A percentile compares a stretch with the other conserved stretches of the same genome.
These are phyloP conservation scores for Todus mexicanus DNA, from an alignment of 2,797 vertebrate genomes.

Conservation along the genomic window DNA sequence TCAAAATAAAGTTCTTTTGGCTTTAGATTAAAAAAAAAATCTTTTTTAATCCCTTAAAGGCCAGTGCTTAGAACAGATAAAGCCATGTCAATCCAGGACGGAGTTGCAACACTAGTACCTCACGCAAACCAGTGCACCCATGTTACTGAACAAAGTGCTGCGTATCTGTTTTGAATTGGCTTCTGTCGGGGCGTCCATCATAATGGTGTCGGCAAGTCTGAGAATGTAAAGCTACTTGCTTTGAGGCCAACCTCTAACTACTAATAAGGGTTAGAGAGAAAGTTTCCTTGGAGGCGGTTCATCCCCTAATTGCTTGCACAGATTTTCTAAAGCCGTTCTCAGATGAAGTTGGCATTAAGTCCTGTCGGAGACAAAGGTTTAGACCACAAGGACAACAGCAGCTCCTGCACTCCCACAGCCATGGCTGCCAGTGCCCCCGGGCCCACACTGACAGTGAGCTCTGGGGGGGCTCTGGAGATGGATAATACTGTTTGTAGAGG, in stretches of 20 bases:
- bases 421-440: background rate
- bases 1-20: slow-evolving; percentile 24
- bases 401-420: background rate
- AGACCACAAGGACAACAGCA: background rate
- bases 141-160: background rate
- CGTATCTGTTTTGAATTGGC: slow-evolving; percentile 37
- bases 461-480: background rate
- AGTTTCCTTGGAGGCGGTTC: slow-evolving; percentile 39
- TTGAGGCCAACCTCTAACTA: slow-evolving; percentile 59
- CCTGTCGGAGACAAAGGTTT: background rate
- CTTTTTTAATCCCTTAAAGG: background rate
- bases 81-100: background rate
- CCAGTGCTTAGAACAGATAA: slow-evolving; percentile 13
- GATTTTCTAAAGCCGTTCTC: slow-evolving; percentile 38
- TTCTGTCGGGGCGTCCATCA: background rate
- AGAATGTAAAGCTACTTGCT: slow-evolving; percentile 57
- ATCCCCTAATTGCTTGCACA: slow-evolving; percentile 46
- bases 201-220: slow-evolving; percentile 59
- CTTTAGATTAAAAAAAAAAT: background rate
- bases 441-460: background rate
- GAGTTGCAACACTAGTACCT: background rate
- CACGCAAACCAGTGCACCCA: background rate
- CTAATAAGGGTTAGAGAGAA: slow-evolving; percentile 55
- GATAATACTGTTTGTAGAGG: background rate
- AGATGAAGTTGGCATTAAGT: background rate